A percentile compares a stretch with the other conserved stretches of the same genome.
Conservation (phyloP, 2,888 invertebrate species). For the Syritta pipiens region DNA sequence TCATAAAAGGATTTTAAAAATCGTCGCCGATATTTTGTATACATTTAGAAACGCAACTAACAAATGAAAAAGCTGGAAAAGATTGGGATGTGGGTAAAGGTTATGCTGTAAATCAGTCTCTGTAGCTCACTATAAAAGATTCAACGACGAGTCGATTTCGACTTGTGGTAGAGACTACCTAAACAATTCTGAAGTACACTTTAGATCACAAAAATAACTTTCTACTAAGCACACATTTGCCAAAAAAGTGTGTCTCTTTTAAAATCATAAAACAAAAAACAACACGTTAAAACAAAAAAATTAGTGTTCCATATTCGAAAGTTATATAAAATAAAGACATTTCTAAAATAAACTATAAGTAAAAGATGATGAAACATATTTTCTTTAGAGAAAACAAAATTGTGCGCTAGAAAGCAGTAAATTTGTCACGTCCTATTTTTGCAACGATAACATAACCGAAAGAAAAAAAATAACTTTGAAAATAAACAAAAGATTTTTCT, state of each 20-base stretch:
- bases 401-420: conserved; percentile 33
- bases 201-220: too few species aligned
- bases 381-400: conserved; percentile 16
- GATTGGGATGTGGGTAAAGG: too few species aligned
- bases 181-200: too few species aligned
- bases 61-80: too few species aligned
- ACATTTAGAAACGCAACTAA: too few species aligned
- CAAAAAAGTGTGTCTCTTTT: conserved; percentile 11
- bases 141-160: too few species aligned
- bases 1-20: too few species aligned
- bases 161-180: too few species aligned
- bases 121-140: too few species aligned
- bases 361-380: conserved; percentile 3
- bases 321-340: conserved; percentile 29
- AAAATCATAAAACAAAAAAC: conserved; percentile 20
- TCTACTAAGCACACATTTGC: conserved; percentile 18
- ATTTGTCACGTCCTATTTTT: conserved; percentile 79
- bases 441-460: conserved; percentile 76
- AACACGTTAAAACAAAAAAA: conserved; percentile 21
- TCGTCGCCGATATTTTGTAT: too few species aligned
- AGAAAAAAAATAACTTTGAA: conserved; percentile 36
- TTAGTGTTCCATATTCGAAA: conserved; percentile 51
- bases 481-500: conserved; percentile 42
- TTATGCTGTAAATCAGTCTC: too few species aligned
- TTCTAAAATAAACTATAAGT: conserved; percentile 51